phyloP scores from a whole-genome alignment of 2,113 vertebrate species.

The Bettongia penicillata region DNA sequence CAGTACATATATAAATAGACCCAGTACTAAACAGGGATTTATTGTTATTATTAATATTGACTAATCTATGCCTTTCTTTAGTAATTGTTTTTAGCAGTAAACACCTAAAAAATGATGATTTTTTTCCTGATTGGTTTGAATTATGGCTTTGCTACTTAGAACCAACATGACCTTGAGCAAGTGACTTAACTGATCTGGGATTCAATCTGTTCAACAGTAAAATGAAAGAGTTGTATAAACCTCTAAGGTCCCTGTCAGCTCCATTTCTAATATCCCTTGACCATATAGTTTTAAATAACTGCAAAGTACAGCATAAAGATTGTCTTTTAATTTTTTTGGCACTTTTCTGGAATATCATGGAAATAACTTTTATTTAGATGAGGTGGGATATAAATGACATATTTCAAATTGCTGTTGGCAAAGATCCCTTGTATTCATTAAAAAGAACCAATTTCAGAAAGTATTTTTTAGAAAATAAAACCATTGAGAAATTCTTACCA shows the following conservation, averaged over 20 bases:
- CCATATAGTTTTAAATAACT: background rate
- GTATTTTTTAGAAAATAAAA: background rate
- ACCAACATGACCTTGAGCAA: background rate
- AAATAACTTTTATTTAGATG: background rate
- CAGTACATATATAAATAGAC: background rate
- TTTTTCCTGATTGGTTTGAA: background rate
- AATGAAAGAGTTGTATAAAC: background rate
- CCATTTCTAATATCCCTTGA: background rate
- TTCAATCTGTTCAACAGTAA: background rate
- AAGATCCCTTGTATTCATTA: background rate
- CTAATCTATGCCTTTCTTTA: background rate
- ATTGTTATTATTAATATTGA: background rate
- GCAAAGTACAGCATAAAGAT: background rate
- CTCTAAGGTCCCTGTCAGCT: background rate
- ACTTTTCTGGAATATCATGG: constrained; percentile 10
- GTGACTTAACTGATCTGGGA: background rate
- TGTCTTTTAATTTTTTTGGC: background rate
- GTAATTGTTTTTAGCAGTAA: background rate
- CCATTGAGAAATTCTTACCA: background rate
- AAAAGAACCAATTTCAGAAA: constrained; percentile 24
- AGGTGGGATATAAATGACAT: background rate
- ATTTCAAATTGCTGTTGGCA: constrained; percentile 7
- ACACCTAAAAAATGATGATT: background rate
- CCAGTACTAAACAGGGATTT: background rate
- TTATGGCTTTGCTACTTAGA: background rate